Base-by-base conservation (phyloP, 2,113 vertebrate species). In the Synodontis membranacea region DNA sequence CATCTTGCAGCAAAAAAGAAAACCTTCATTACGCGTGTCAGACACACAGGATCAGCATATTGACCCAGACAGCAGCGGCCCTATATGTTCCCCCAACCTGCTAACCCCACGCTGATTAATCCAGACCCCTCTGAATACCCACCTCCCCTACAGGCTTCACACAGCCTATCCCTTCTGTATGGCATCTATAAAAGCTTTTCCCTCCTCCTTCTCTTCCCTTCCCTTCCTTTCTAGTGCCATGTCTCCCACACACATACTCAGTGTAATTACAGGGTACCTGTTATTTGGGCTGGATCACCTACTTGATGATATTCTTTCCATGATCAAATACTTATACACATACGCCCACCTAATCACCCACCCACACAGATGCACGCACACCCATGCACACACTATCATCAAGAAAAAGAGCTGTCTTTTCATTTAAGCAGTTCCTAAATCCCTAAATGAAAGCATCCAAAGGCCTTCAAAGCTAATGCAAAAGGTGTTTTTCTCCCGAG, bases 21-120 rank as follows among this genome's bases (percentile, higher is more conserved):
- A 90, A 11, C 76, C 91, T 91, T 90, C 85, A 76, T 86, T 94
- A 93, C 94, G 86, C 94, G 92, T 93, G 94, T 94, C 93, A 94
- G 89, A 89, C 91, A 86, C 89, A 89, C 85, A 90, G 85, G 93
- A 93, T 93, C 93, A 58, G 39, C 68, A 80, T n/a, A n/a, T 10
- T 58, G 11, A 25, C 21, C 83, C 80, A 86, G 39, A 79, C 60
- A 90, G 90, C 89, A 92, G 90, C 91, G 90, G 91, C 90, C 88
- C 90, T 85, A 89, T 82, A 21, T 89, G 88, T 91, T 91, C 89
- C 91, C 86, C 89, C 79, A 82, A 37, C 83, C 84, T 75, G 39
- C 44, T 75, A 86, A 90, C 89, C 75, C 60, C 84, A 85, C n/a
- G 87, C 58, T 84, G 54, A 64, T 86, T 94, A 94, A 95, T 94